Evolutionary conservation across 2,113 vertebrate genomes (phyloP), one percentile per base, ranked within the genome.

Genomic region (Seriola dumerili): DNA sequence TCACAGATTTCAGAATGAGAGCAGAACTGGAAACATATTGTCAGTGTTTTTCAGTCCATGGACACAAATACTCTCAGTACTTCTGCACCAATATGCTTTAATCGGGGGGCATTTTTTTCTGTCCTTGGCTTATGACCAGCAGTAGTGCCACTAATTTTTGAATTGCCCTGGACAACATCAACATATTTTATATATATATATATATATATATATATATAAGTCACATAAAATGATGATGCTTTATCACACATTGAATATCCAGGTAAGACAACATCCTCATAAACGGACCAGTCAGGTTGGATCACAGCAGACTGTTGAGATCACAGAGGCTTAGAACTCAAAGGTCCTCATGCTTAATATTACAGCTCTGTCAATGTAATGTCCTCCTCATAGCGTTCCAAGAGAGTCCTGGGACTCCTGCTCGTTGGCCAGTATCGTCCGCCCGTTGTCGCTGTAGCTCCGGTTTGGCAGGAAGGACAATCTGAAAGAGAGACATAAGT

Each of bases 391-490:
- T 82, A 88, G 90, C 5, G 84, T 54, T 32, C 92, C 92, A 1
- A 92, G 61, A 34, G 94, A 95, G 69, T 96, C 94, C 90, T 93
- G 93, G 29, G 95, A 96, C 83, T 95, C 95, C 59, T 89, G 89
- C 68, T 96, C 95, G 4, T 93, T 93, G 67, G 92, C 90, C 32
- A 96, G 91, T 36, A 96, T 94, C 23, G 84, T 94, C 34, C 75
- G 90, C 32, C 94, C 92, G 5, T 95, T 96, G 85, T 95, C 94
- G 4, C 94, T 95, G 91, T 95, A 92, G 87, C 93, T 94, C 40
- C 92, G 92, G 81, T 93, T 95, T 16, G 94, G 94, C 77, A 95
- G 91, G 81, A 96, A 94, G 61, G 94, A 95, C 86, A 96, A 90
- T 88, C 95, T 96, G 85, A 81, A 75, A 88, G 40, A 81, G 36